A percentile compares a stretch with the other conserved stretches of the same genome.
Conservation (phyloP, 2,113 vertebrate genomes). For the Microtus richardsoni region DNA sequence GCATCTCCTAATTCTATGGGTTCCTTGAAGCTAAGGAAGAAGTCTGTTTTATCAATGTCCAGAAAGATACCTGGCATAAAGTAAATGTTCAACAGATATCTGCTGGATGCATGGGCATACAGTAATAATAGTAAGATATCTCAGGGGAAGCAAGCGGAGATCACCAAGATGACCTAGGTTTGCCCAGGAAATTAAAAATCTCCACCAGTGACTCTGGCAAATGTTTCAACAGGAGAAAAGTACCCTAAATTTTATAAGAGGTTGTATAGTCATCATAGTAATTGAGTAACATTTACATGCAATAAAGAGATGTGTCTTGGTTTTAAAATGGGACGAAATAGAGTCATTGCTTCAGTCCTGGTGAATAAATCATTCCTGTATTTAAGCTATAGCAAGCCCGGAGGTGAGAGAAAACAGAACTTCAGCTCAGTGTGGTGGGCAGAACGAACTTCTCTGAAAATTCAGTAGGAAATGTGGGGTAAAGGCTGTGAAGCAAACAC, state of each 20-base stretch:
- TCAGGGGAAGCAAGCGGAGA: background rate
- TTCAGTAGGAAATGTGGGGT: background rate
- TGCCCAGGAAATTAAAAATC: background rate
- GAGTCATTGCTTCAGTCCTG: background rate
- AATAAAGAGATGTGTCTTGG: background rate
- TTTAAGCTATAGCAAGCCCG: background rate
- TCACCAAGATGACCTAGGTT: background rate
- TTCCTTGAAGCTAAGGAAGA: background rate
- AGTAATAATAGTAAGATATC: background rate
- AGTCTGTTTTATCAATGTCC: background rate
- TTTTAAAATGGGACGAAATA: background rate
- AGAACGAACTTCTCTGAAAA: background rate
- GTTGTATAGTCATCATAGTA: background rate
- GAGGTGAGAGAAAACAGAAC: conserved; percentile 3
- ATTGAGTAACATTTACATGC: background rate
- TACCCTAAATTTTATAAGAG: background rate
- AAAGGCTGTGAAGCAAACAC: background rate
- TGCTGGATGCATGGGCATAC: background rate
- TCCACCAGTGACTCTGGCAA: background rate
- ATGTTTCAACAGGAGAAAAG: conserved; percentile 26
- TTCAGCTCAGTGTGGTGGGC: background rate
- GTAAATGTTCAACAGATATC: background rate
- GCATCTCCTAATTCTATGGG: background rate
- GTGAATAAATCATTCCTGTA: background rate
- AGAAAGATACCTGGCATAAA: background rate